Base-by-base conservation (phyloP, 1,140 invertebrate genomes). In the Alviniconcha marisindica region DNA sequence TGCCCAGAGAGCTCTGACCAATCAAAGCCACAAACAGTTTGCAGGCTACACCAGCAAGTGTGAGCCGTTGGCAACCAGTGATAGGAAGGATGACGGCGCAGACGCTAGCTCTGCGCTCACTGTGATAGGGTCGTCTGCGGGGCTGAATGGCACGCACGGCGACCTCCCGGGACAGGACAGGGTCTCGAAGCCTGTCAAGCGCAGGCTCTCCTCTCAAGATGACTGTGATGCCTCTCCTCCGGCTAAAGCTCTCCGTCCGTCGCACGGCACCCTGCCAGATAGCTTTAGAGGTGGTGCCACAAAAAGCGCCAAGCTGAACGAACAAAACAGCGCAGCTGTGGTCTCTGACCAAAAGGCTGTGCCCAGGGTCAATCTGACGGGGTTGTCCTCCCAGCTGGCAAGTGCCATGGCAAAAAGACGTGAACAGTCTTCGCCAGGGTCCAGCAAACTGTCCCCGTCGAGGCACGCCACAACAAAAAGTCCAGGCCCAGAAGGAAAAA, bases 371-470 rank as follows among this genome's bases (percentile, higher is more conserved):
- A 60, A 54, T 28, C 36, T 69, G 36, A 66, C 51, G 33, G 78
- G 78, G 18, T 60, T 80, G 40, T 66, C 78, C 3, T 80, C 78
- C 1, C 78, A 80, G 56, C 60, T 80, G 28, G 60, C 78, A 14
- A 66, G 40, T 42, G 78, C 56, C 36, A 80, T 80, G 78, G 78
- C 78, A 12, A 42, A 44, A 69, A 80, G 42, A 80, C 78, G n/a
- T 31, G 21, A 44, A 5, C 36, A 40, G 38, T 44, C 56, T 44
- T 69, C 78, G 28, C n/a, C 73, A 48, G 3, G 51, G 14, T 31
- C 44, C 0, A 24, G 5, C n/a, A 14, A 63, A 4, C 21, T n/a
- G 4, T 69, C 78, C 5, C n/a, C n/a, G 40, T 31, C 36, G 36
- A 77, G 51, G 24, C 56, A 18, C 10, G 31, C 10, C 12, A 2